Conservation (phyloP, 2,797 vertebrate species). For the Dallia pectoralis region DNA sequence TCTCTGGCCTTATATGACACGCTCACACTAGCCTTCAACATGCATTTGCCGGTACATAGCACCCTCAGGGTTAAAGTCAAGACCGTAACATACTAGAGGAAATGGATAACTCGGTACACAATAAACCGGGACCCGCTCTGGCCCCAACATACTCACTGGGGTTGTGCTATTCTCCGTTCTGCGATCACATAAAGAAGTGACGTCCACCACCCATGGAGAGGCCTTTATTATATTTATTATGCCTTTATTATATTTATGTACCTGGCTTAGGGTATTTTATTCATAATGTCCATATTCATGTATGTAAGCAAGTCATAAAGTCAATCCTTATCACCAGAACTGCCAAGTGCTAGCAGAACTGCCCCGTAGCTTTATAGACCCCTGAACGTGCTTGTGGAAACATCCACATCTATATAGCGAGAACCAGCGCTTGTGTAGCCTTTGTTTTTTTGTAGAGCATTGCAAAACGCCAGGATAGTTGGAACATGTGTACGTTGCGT, state of each 20-base stretch:
- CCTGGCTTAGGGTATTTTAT: slow-evolving; percentile 20
- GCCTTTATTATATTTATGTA: slow-evolving; percentile 60
- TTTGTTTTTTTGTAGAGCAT: not conserved
- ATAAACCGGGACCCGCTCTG: not conserved
- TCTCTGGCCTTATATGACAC: slow-evolving; percentile 43
- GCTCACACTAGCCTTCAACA: not conserved
- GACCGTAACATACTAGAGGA: no score
- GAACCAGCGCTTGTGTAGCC: not conserved
- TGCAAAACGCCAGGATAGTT: not conserved
- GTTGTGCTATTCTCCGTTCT: slow-evolving; percentile 27
- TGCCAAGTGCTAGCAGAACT: not conserved
- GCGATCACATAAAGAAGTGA: slow-evolving; percentile 43
- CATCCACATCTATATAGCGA: not conserved
- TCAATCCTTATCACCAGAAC: not conserved
- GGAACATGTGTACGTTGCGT: no score
- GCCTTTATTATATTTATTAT: slow-evolving; percentile 61
- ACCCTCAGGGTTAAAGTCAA: slow-evolving; percentile 15
- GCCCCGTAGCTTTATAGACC: not conserved
- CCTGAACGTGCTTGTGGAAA: not conserved
- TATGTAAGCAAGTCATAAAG: slow-evolving; percentile 35
- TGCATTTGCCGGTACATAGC: slow-evolving; percentile 2
- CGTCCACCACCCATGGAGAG: slow-evolving; percentile 32
- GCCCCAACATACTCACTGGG: not conserved
- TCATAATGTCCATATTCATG: slow-evolving; percentile 37
- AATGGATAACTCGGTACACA: not conserved